Conservation (phyloP, 35 echinoderm and acorn worm genomes). For the Strongylocentrotus purpuratus region DNA sequence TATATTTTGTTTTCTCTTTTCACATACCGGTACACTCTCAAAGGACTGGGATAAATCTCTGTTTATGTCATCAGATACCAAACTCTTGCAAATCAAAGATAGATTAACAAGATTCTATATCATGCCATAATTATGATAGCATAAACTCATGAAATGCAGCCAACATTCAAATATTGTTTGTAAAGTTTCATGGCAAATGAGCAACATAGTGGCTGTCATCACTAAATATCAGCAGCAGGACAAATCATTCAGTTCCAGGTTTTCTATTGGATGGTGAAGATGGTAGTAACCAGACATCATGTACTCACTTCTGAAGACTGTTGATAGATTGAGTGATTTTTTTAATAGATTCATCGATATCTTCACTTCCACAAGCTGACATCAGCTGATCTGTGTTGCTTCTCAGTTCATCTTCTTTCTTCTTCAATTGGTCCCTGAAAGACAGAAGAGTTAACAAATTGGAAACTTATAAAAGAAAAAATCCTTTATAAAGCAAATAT, state of each 20-base stretch:
- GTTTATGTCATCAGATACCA: no score
- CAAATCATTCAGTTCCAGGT: neutral
- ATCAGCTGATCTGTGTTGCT: slow-evolving; percentile 67
- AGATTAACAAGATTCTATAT: no score
- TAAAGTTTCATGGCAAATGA: neutral
- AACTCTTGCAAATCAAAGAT: no score
- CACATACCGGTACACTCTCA: no score
- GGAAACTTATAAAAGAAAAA: no score
- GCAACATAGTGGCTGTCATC: neutral
- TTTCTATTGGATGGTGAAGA: no score
- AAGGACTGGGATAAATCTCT: no score
- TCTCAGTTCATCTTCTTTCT: slow-evolving; percentile 79
- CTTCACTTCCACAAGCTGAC: slow-evolving; percentile 82
- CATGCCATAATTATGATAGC: no score
- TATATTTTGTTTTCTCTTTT: no score
- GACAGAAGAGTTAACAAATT: neutral
- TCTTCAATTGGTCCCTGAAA: slow-evolving; percentile 80
- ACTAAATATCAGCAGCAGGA: neutral
- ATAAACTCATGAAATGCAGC: no score
- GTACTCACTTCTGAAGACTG: slow-evolving; percentile 84
- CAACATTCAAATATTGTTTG: no score
- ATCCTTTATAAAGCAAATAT: no score
- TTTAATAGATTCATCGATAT: slow-evolving; percentile 66
- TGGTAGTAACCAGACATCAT: neutral
- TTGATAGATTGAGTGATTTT: slow-evolving; percentile 77